Percentiles rank a stretch among this genome's conserved stretches.
phyloP scores from a whole-genome alignment of 2,113 vertebrate genomes.

The Seriola quinqueradiata region DNA sequence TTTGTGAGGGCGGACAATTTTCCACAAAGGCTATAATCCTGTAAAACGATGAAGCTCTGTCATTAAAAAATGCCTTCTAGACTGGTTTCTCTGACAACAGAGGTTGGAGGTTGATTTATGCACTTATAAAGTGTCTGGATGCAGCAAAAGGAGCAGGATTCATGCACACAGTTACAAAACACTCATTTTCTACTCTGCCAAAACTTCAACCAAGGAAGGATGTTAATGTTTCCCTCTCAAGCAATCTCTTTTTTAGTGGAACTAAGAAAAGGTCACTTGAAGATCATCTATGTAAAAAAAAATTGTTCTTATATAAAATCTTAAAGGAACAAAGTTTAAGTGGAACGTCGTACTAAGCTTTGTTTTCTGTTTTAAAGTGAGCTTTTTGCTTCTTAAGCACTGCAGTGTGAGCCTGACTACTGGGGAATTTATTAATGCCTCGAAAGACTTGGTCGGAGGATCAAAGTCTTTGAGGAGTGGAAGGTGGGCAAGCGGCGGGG shows the following conservation, averaged over 20 bases:
- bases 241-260: neutral
- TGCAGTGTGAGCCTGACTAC: conserved; percentile 25
- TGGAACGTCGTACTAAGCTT: conserved; percentile 2
- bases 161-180: neutral
- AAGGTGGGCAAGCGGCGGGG: conserved; percentile 23
- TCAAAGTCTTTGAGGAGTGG: conserved; percentile 67
- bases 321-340: conserved; percentile 24
- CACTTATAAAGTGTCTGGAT: neutral
- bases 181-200: neutral
- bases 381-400: conserved; percentile 55
- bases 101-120: conserved; percentile 45
- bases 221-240: conserved; percentile 7
- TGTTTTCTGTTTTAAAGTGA: conserved; percentile 48
- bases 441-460: conserved; percentile 58
- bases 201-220: neutral
- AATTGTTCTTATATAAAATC: conserved; percentile 24
- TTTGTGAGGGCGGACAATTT: conserved; percentile 60
- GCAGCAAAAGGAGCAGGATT: conserved; percentile 10
- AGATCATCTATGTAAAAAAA: conserved; percentile 30
- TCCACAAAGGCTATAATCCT: conserved; percentile 59
- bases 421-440: conserved; percentile 61
- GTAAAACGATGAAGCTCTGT: conserved; percentile 59
- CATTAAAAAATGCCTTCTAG: conserved; percentile 59
- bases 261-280: conserved; percentile 37
- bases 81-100: conserved; percentile 43